Base-by-base conservation (phyloP, 2,113 vertebrate species). In the Cygnus buccinator region DNA sequence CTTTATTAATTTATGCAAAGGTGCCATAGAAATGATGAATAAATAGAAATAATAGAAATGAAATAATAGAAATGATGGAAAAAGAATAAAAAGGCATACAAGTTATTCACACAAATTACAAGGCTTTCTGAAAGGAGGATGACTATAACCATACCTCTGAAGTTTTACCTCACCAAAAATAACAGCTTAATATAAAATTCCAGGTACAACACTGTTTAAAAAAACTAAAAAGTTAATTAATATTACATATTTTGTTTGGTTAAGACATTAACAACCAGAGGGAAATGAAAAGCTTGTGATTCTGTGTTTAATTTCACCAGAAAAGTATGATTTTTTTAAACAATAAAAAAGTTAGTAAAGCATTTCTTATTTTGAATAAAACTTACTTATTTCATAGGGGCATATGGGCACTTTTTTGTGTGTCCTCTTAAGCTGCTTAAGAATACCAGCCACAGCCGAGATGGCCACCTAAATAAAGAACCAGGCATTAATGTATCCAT, bases 401-500 rank as follows among this genome's bases (percentile, higher is more conserved):
- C 97, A 98, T 93, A 99, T 94, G n/a, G 98, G 97, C 89, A 99
- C 95, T 98, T 99, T 99, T 96, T 98, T 99, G 94, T 99, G 99
- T 7, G 98, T 93, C 94, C 98, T 99, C 96, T 99, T 99, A 63
- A 99, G 97, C 86, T 99, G 99, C 81, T 99, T 99, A 92, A 99
- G 98, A 96, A 99, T 99, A 33, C 99, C 99, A 96, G 99, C 99
- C 54, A 99, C 98, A 82, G 99, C 99, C 48, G 99, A 99, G 97
- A 99, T 99, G 3, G 99, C 99, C 98, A 99, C 98, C 99, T 99
- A 95, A 22, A 94, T 73, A 90, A 58, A 85, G 67, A 96, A 65
- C 57, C 5, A 2, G 18, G 5, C 8, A 88, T 72, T 71, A 62
- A 62, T 6, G 10, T 11, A 46, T 31, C 37, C 10, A 28, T 58